Percentiles rank a stretch among this genome's conserved stretches.
These are phyloP conservation scores for Platycheirus rosarum DNA, from an alignment of 2,888 invertebrate genomes.

Conservation along the genomic window DNA sequence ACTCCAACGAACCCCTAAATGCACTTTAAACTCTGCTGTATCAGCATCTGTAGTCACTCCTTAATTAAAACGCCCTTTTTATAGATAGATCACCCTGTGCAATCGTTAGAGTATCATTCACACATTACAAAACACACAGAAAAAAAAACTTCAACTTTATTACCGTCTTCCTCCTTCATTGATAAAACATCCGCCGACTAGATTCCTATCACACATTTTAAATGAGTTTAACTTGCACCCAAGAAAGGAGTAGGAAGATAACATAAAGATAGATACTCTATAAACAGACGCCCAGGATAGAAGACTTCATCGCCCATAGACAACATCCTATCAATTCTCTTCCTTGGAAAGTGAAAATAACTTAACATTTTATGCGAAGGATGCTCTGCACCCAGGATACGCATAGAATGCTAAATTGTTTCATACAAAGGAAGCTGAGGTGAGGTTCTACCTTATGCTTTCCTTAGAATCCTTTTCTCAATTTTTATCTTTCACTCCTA, in stretches of 20 bases:
- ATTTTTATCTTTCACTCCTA: slow-evolving; percentile 37
- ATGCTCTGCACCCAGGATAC: neutral
- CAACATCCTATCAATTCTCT: slow-evolving; percentile 63
- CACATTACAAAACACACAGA: slow-evolving; percentile 35
- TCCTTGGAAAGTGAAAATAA: slow-evolving; percentile 28
- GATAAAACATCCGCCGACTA: slow-evolving; percentile 30
- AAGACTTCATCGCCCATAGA: slow-evolving; percentile 52
- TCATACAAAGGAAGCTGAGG: neutral
- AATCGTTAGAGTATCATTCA: slow-evolving; percentile 64
- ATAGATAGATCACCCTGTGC: slow-evolving; percentile 32
- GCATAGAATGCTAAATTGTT: slow-evolving; percentile 1
- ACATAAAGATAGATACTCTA: slow-evolving; percentile 23
- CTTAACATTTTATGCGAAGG: slow-evolving; percentile 22
- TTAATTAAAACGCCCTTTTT: slow-evolving; percentile 48
- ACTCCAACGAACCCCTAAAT: slow-evolving; percentile 29
- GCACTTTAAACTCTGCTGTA: slow-evolving; percentile 21
- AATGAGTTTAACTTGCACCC: slow-evolving; percentile 52
- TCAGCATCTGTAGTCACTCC: slow-evolving; percentile 15
- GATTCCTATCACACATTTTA: slow-evolving; percentile 65
- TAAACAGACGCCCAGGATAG: slow-evolving; percentile 45
- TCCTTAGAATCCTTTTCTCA: slow-evolving; percentile 21
- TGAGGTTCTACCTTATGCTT: neutral
- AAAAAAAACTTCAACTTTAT: slow-evolving; percentile 8
- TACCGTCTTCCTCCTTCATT: neutral
- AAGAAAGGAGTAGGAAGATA: slow-evolving; percentile 17